Evolutionary conservation across 1,140 invertebrate species (phyloP), one percentile per base, ranked within the genome.

Genomic region (Trichonephila clavipes): DNA sequence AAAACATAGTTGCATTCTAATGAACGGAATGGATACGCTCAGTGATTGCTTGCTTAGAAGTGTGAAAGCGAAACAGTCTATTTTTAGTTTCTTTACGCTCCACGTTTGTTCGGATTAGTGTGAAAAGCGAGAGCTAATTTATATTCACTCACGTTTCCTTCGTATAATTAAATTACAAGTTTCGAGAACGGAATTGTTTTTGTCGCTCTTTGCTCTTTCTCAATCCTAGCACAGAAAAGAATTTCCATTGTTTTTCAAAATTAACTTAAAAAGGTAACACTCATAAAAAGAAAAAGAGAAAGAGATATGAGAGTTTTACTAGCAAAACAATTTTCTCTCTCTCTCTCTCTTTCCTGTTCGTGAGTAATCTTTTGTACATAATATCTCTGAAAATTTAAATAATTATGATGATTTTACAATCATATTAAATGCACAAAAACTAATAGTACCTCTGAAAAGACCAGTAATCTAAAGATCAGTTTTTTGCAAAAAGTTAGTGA

Each of bases 31-130:
- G 14, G 72, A 77, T 77, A 77, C 28, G 72, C 72, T 77, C 28
- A 34, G 28, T 77, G 72, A 40, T 12, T 77, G 18, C 28, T 77
- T 77, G 72, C 12, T 19, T 34, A 40, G 72, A 77, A 77, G 72
- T 77, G 72, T 77, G 72, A 77, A 77, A 77, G 72, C 34, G 72
- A 77, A 77, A 77, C 72, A 77, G 34, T 77, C 72, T 77, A 77
- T 77, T 77, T 77, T 77, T 77, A 77, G 72, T 40, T 34, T 77
- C 72, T 34, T 77, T 77, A 77, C 72, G 28, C 28, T 24, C 34
- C 28, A 28, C 72, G 72, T 77, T 77, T 77, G 72, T 77, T 77
- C 72, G 28, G 72, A 77, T 77, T 77, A 77, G 72, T 77, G 72
- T 77, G 72, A 77, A 77, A 77, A 34, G 72, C 34, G 28, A 77